Percentiles rank a stretch among this genome's conserved stretches.
phyloP scores from a whole-genome alignment of 2,113 vertebrate genomes.

The Halichoeres trimaculatus region DNA sequence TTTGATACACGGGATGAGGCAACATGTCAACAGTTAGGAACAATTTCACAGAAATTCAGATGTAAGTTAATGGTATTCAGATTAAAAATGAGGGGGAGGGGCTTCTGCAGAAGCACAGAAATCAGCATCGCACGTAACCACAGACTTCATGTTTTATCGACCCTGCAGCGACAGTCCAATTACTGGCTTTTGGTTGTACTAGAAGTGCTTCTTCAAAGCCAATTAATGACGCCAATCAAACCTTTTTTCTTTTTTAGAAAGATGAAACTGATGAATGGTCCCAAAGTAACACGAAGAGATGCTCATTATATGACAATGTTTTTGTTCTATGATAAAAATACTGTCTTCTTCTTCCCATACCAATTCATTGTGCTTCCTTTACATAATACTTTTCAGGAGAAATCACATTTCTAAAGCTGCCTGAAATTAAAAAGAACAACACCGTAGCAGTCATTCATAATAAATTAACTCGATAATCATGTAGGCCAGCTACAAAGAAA shows the following conservation, averaged over 20 bases:
- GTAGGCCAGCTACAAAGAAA: conserved; percentile 98
- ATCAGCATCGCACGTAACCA: conserved; percentile 12
- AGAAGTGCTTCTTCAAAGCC: conserved; percentile 41
- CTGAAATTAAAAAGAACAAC: conserved; percentile 85
- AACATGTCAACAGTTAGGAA: conserved; percentile 67
- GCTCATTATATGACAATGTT: conserved; percentile 45
- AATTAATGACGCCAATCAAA: conserved; percentile 35
- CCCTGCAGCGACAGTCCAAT: conserved; percentile 55
- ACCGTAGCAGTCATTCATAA: conserved; percentile 87
- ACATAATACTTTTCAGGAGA: conserved; percentile 72
- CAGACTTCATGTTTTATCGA: conserved; percentile 36
- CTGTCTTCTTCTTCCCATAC: conserved; percentile 59
- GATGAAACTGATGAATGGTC: conserved; percentile 48
- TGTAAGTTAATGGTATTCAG: conserved; percentile 54
- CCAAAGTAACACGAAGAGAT: conserved; percentile 24
- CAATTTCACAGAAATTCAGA: conserved; percentile 71
- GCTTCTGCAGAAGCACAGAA: conserved; percentile 48
- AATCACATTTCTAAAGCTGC: conserved; percentile 79
- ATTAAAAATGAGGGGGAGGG: conserved; percentile 53
- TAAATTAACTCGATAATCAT: conserved; percentile 92
- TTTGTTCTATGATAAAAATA: conserved; percentile 64
- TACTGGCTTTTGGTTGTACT: conserved; percentile 34
- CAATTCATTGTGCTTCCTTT: conserved; percentile 73
- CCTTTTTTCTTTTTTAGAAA: conserved; percentile 6
- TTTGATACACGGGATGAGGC: conserved; percentile 61